phyloP scores from a whole-genome alignment of 2,888 invertebrate genomes.

The Caenorhabditis doughertyi region DNA sequence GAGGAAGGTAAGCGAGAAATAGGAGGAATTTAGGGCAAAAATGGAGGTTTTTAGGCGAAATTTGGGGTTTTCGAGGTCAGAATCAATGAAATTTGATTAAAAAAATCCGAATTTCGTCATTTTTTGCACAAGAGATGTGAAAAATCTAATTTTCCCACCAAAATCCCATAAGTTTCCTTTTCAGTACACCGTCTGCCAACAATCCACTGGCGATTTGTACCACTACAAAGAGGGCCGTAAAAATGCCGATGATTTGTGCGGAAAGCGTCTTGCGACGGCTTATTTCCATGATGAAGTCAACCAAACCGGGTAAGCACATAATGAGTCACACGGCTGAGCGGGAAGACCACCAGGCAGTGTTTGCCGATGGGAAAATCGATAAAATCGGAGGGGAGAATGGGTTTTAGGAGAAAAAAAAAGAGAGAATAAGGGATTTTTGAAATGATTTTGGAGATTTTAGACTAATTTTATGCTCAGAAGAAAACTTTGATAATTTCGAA shows the following conservation, averaged over 20 bases:
- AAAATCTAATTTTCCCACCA: too few relatives aligned
- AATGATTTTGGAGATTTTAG: neutral
- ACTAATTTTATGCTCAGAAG: too few relatives aligned
- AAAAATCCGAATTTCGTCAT: too few relatives aligned
- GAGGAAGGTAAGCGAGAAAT: slow-evolving; percentile 24
- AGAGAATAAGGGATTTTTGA: neutral
- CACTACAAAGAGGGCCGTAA: slow-evolving; percentile 65
- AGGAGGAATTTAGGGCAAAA: too few relatives aligned
- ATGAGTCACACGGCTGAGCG: neutral
- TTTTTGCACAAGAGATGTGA: too few relatives aligned
- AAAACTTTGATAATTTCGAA: too few relatives aligned
- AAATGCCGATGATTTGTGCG: slow-evolving; percentile 64
- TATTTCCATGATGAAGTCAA: slow-evolving; percentile 72
- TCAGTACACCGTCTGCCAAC: slow-evolving; percentile 71
- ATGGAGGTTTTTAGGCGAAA: too few relatives aligned
- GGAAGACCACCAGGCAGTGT: slow-evolving; percentile 23
- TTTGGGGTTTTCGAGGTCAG: too few relatives aligned
- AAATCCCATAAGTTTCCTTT: too few relatives aligned
- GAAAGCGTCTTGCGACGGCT: slow-evolving; percentile 71
- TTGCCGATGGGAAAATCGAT: slow-evolving; percentile 27
- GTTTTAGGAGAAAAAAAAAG: neutral
- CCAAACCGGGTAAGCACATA: slow-evolving; percentile 70
- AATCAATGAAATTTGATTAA: too few relatives aligned
- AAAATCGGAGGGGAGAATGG: neutral
- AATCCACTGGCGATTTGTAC: slow-evolving; percentile 61